Base-by-base conservation (phyloP, 2,888 invertebrate genomes). In the Hoplodrina ambigua region DNA sequence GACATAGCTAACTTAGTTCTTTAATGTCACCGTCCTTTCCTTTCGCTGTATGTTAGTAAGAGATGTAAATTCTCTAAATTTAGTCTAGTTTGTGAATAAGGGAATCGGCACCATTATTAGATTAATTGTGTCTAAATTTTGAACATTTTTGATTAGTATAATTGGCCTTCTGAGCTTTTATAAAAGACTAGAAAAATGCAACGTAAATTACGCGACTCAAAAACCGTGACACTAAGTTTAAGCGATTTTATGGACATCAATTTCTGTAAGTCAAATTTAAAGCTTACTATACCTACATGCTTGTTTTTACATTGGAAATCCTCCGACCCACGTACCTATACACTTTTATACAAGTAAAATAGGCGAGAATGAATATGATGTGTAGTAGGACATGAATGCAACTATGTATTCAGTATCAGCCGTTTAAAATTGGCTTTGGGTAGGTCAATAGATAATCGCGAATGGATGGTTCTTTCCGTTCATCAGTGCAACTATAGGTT, bases 401-500 rank as follows among this genome's bases (percentile, higher is more conserved):
- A 81, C 69, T 80, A 59, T 64, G 65, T 69, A 70, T 54, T 25
- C 11, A 37, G 4, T 57, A 59, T 50, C 25, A 37, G 46, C 52
- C 10, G 19, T 62, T 59, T 30, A 17, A 58, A n/a, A 49, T 37
- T 30, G 46, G 41, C n/a, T 59, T 53, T 76, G 65, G 57, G 63
- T 78, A 58, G 72, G 82, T 81, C 57, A 67, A 62, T 70, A 52
- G 49, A 20, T 52, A 76, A 76, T 60, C 1, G 20, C 8, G 17
- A 20, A 52, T 67, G 4, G 33, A n/a, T 13, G 54, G 66, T 20
- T 57, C 30, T 77, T 78, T 78, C 78, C 72, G 8, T 37, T 8
- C 37, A 15, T 49, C 41, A 20, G n/a, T 59, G 37, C 8, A 37
- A 8, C 6, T 44, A 25, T 52, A 19, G 5, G 19, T 44, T 44